These are phyloP conservation scores for Halictus ligatus DNA, from an alignment of 2,888 invertebrate genomes.

Conservation along the genomic window DNA sequence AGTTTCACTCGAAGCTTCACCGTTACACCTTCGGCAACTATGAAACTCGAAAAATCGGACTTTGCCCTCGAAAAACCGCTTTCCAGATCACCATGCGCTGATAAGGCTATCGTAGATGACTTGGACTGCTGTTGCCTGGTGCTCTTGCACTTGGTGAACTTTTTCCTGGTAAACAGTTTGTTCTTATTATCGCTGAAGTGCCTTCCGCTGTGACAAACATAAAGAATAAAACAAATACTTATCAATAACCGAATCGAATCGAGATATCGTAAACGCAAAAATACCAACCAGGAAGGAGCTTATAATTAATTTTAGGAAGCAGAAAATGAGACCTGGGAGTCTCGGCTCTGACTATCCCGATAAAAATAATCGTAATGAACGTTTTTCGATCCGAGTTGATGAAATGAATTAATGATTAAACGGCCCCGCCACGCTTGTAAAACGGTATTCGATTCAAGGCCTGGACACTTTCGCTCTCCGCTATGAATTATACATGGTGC, in stretches of 20 bases:
- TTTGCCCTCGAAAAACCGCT: not conserved
- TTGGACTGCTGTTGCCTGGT: not conserved
- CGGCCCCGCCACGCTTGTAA: not conserved
- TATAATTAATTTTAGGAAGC: not conserved
- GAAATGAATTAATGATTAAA: not conserved
- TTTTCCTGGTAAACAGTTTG: not conserved
- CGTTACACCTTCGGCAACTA: not conserved
- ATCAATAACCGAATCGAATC: not conserved
- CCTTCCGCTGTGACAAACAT: not conserved
- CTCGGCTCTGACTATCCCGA: not conserved
- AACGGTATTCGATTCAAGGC: conserved; percentile 32
- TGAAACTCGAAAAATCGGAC: not conserved
- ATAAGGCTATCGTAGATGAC: conserved; percentile 10
- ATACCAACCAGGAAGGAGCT: not conserved
- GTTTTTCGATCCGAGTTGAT: not conserved
- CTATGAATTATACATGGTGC: conserved; percentile 61
- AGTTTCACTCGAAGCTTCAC: too few relatives aligned
- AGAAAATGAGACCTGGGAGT: not conserved
- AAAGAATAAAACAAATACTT: not conserved
- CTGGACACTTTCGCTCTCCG: conserved; percentile 14
- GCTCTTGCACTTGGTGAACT: not conserved
- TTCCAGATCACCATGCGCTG: not conserved
- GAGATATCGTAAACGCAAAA: too few relatives aligned
- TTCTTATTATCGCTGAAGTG: not conserved
- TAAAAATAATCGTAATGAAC: not conserved